phyloP scores from a whole-genome alignment of 92 coral and sea anemone species.

The Porites divaricata region DNA sequence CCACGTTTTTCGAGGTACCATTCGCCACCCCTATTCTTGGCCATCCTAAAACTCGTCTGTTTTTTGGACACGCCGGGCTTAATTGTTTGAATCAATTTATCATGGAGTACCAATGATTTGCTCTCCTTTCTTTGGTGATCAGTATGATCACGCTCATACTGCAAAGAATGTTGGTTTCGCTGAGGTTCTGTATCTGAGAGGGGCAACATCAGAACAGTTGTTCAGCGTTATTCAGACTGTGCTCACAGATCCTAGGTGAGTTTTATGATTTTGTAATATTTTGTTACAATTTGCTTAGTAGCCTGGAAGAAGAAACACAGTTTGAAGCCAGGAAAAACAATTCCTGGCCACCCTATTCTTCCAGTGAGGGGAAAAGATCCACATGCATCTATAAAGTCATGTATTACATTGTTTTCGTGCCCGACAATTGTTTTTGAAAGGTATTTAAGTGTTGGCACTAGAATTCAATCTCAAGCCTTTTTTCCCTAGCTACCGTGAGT shows the following conservation, averaged over 20 bases:
- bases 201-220: conserved; percentile 47
- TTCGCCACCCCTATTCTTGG: too few species aligned
- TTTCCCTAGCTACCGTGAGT: conserved; percentile 27
- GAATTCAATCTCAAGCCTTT: not conserved
- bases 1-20: too few species aligned
- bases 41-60: conserved; percentile 47
- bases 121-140: conserved; percentile 60
- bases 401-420: too few species aligned
- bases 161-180: conserved; percentile 37
- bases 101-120: conserved; percentile 58
- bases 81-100: conserved; percentile 52
- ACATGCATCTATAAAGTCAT: too few species aligned
- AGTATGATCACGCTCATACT: conserved; percentile 35
- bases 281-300: too few species aligned
- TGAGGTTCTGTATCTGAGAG: not conserved
- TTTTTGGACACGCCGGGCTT: conserved; percentile 52
- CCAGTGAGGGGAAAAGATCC: too few species aligned
- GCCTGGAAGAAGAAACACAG: too few species aligned
- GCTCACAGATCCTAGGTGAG: conserved; percentile 42
- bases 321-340: too few species aligned
- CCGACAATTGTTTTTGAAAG: too few species aligned
- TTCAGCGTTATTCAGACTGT: conserved; percentile 27
- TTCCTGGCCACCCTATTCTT: too few species aligned
- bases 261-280: not conserved
- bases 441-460: too few species aligned